Conservation (phyloP, 2,888 invertebrate species). For the Dicyrtomina minuta region DNA sequence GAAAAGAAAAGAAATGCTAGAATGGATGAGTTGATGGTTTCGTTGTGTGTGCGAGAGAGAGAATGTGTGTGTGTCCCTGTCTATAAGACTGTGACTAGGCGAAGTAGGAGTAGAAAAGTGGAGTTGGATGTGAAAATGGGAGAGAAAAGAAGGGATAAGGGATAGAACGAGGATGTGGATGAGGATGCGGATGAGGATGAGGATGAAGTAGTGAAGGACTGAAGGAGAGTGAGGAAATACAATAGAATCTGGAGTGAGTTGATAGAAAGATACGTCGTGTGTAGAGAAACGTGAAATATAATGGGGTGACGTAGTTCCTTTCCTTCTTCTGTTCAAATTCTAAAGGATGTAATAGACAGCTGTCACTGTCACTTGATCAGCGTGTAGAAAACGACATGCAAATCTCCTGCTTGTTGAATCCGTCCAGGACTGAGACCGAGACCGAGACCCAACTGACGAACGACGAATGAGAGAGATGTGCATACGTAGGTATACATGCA, state of each 20-base stretch:
- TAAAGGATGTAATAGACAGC: conserved; percentile 39
- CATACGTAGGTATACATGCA: no score
- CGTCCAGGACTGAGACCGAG: background rate
- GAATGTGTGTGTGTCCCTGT: background rate
- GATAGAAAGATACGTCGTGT: conserved; percentile 26
- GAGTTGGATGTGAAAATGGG: no score
- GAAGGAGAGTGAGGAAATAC: conserved; percentile 14
- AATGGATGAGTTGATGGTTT: conserved; percentile 2
- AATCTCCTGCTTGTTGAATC: conserved; percentile 35
- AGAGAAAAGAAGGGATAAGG: no score
- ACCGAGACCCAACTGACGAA: background rate
- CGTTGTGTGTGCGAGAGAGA: background rate
- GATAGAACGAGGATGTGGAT: background rate
- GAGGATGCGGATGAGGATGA: background rate
- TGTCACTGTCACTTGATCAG: conserved; percentile 45
- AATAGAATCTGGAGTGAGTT: conserved; percentile 21
- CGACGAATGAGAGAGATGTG: no score
- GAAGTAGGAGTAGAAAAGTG: background rate
- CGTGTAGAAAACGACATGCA: conserved; percentile 36
- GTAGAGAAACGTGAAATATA: no score
- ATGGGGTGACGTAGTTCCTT: conserved; percentile 23
- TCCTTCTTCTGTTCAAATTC: conserved; percentile 23
- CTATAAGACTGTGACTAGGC: background rate
- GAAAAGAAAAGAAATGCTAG: background rate
- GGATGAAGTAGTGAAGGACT: conserved; percentile 14